Conservation (phyloP, 2,888 invertebrate genomes). For the Drosophila tripunctata region DNA sequence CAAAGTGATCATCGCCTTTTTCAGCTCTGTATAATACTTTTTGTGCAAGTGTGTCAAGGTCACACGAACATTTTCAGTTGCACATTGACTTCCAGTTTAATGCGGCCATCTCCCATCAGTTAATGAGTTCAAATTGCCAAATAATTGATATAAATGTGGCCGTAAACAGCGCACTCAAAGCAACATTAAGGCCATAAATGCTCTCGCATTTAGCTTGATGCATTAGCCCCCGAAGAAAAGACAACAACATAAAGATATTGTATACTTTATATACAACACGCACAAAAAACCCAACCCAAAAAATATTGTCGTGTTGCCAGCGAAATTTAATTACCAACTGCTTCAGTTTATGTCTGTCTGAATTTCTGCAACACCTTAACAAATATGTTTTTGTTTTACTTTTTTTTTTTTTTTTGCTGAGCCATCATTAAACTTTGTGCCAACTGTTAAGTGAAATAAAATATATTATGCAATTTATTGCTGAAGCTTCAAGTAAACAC, state of each 20-base stretch:
- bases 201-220: conserved; percentile 26
- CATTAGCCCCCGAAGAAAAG: conserved; percentile 24
- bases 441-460: conserved; percentile 34
- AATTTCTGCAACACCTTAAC: conserved; percentile 40
- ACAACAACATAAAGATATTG: too few species aligned
- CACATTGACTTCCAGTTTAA: conserved; percentile 28
- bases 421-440: conserved; percentile 31
- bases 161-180: conserved; percentile 31
- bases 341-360: conserved; percentile 31
- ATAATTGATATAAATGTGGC: conserved; percentile 67
- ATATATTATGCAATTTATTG: conserved; percentile 62
- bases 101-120: conserved; percentile 20
- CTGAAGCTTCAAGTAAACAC: conserved; percentile 11
- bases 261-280: too few species aligned
- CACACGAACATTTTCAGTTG: conserved; percentile 16
- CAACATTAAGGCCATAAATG: conserved; percentile 41
- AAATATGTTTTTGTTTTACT: conserved; percentile 31
- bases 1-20: conserved; percentile 30
- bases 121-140: conserved; percentile 64
- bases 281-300: conserved; percentile 6
- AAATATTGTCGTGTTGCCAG: conserved; percentile 35
- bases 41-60: conserved; percentile 62
- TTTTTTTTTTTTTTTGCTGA: not conserved
- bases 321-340: conserved; percentile 38
- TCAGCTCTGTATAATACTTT: conserved; percentile 8